Percentiles rank a stretch among this genome's conserved stretches.
phyloP scores from a whole-genome alignment of 2,797 vertebrate genomes.

The Eospalax fontanierii region DNA sequence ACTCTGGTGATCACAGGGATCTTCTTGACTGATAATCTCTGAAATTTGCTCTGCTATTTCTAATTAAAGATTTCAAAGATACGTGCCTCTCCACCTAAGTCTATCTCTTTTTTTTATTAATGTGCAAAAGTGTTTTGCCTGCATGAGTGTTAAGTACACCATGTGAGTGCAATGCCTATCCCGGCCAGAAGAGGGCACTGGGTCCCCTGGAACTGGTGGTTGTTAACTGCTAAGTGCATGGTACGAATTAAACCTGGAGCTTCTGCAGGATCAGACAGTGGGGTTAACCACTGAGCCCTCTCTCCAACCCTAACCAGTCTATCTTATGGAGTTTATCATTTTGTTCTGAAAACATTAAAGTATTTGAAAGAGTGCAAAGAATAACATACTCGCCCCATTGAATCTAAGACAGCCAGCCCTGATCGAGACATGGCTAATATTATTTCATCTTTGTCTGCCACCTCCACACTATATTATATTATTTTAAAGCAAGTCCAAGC shows the following conservation, averaged over 20 bases:
- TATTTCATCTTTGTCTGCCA: neutral
- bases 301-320: neutral
- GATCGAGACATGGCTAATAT: neutral
- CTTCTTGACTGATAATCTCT: neutral
- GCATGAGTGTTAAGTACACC: no score
- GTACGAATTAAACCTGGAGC: no score
- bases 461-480: neutral
- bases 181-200: no score
- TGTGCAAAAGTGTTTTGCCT: no score
- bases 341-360: neutral
- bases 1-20: neutral
- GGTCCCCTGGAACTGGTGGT: no score
- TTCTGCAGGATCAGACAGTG: no score
- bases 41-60: neutral
- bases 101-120: neutral
- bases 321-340: neutral
- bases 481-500: constrained; percentile 52
- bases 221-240: no score
- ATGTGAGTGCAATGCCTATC: no score
- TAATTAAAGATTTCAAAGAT: neutral
- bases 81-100: neutral
- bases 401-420: neutral
- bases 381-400: neutral
- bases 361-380: constrained; percentile 19
- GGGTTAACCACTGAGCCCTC: no score